Percentiles rank a stretch among this genome's conserved stretches.
Conservation (phyloP, 2,888 invertebrate genomes). For the Tryphoninae sp. region DNA sequence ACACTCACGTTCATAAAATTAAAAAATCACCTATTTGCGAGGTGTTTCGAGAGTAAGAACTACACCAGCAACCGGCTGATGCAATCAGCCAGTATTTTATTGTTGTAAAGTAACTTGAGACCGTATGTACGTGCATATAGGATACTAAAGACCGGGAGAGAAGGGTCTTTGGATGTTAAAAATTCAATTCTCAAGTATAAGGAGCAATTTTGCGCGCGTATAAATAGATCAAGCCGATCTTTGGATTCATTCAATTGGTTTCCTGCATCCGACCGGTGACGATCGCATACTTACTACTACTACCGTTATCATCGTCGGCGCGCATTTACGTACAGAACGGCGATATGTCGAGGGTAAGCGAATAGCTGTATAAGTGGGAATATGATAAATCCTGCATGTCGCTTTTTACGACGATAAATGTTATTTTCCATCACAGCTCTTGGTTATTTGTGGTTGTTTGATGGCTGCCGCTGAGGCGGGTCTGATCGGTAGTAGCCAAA, state of each 20-base stretch:
- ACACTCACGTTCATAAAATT: no score
- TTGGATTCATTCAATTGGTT: constrained; percentile 50
- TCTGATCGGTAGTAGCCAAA: constrained; percentile 68
- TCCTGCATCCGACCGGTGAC: constrained; percentile 18
- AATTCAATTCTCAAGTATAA: neutral
- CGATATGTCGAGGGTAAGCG: constrained; percentile 51
- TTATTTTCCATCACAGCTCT: constrained; percentile 55
- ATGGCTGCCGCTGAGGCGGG: constrained; percentile 74
- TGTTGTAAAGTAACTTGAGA: neutral
- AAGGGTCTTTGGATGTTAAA: constrained; percentile 18
- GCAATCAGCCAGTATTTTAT: neutral
- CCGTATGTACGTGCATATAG: neutral
- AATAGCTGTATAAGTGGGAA: neutral
- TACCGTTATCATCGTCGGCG: neutral
- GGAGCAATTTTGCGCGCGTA: constrained; percentile 30
- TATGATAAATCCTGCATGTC: neutral
- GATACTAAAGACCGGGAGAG: neutral
- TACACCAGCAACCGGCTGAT: neutral
- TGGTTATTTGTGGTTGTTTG: constrained; percentile 72
- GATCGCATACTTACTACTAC: neutral
- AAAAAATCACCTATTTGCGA: neutral
- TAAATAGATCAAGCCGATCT: constrained; percentile 44
- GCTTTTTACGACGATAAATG: neutral
- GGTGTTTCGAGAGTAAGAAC: neutral
- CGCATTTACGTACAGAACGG: neutral